These are phyloP conservation scores for Anabacerthia variegaticeps DNA, from an alignment of 2,797 vertebrate species.

Conservation along the genomic window DNA sequence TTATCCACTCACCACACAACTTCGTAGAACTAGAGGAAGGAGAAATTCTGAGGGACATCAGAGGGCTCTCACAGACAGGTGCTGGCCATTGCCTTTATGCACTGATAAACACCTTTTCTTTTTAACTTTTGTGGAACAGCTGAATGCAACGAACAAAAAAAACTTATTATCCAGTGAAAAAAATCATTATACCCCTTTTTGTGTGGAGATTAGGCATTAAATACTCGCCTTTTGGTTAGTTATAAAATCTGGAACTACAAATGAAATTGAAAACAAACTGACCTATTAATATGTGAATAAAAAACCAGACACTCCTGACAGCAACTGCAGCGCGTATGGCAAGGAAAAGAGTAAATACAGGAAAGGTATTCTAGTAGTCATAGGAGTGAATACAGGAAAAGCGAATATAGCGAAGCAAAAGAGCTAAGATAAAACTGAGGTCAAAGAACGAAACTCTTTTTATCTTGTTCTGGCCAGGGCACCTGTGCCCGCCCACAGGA, in stretches of 20 bases:
- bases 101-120: neutral
- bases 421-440: fast-evolving
- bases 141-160: neutral
- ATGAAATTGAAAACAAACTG: neutral
- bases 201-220: neutral
- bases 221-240: neutral
- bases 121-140: neutral
- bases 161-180: neutral
- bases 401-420: neutral
- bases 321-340: fast-evolving
- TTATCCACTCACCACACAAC: neutral
- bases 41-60: neutral
- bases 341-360: fast-evolving
- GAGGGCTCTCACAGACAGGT: neutral
- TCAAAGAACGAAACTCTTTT: neutral
- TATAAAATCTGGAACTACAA: neutral
- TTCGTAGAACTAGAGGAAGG: fast-evolving
- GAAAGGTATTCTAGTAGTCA: neutral
- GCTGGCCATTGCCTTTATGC: neutral
- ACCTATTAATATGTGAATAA: fast-evolving
- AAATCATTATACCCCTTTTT: neutral
- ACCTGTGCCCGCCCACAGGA: neutral
- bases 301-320: neutral
- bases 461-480: neutral
- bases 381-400: neutral